These are phyloP conservation scores for Rhodeus uyekii DNA, from an alignment of 2,797 vertebrate genomes.

Conservation along the genomic window DNA sequence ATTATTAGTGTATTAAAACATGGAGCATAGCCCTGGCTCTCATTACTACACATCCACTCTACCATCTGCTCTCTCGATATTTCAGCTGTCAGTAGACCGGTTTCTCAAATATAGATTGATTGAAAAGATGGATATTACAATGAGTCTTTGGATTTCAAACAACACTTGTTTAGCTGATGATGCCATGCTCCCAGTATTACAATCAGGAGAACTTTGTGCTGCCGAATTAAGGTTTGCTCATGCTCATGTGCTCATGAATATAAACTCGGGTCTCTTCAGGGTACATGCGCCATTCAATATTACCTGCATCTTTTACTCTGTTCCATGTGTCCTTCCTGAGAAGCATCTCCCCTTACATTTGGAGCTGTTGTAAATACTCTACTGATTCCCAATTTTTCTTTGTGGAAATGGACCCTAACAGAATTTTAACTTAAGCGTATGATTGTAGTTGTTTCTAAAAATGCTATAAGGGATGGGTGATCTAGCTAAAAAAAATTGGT, in stretches of 20 bases:
- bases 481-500: neutral
- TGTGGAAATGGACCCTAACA: neutral
- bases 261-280: neutral
- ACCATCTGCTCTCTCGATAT: conserved; percentile 39
- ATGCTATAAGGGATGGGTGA: neutral
- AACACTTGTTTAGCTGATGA: neutral
- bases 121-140: conserved; percentile 7
- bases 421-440: neutral
- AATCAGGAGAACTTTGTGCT: neutral
- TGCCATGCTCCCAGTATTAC: neutral
- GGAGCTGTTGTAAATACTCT: neutral
- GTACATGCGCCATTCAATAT: neutral
- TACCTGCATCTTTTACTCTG: conserved; percentile 1
- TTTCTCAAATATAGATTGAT: conserved; percentile 24
- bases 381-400: neutral
- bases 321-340: neutral
- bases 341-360: neutral
- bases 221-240: neutral
- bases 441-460: neutral
- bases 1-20: conserved; percentile 34
- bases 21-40: conserved; percentile 27
- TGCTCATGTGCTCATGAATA: neutral
- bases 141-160: conserved; percentile 22
- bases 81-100: conserved; percentile 1
- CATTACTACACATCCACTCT: conserved; percentile 17